Evolutionary conservation across 2,888 invertebrate species (phyloP), one percentile per base, ranked within the genome.

Genomic region (Platycheirus albimanus): DNA sequence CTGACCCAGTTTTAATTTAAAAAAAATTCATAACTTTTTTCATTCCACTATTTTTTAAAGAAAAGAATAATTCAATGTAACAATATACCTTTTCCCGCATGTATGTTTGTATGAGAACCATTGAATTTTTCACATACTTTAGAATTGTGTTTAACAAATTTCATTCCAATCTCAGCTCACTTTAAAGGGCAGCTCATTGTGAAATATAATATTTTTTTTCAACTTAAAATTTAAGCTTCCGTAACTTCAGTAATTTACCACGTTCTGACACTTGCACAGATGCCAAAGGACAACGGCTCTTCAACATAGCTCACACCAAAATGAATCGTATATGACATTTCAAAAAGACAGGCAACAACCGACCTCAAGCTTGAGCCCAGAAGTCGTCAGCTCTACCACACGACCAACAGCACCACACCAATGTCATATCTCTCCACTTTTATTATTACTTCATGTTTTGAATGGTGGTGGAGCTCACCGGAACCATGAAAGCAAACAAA

Each of bases 351-450:
- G 38, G 33, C 19, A 43, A 43, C 41, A 24, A 61, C 61, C 58
- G 19, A 54, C 63, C 63, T 47, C 15, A 15, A 52, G 51, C 45
- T 19, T 36, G 8, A 33, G 36, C 30, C 36, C 64, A 38, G 64
- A 41, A 74, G 13, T 33, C 52, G 33, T 41, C 43, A 51, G 41
- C 41, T 51, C 51, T 17, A 24, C 24, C 30, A 64, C 36, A 47
- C 11, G 20, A 45, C 17, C 76, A 64, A 56, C 49, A 28, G 58
- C 64, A 58, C 51, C 56, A 36, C 74, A 43, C 79, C 64, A 75
- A 56, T 71, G 80, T 76, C 80, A 81, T 81, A 81, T 81, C 80
- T 61, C 61, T 66, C 71, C 58, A 71, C 66, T 76, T n/a, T n/a
- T 64, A 70, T 70, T 74, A 80, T 64, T 75, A 70, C 69, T 70